These are phyloP conservation scores for Cistogaster globosa DNA, from an alignment of 2,888 invertebrate genomes.

Conservation along the genomic window DNA sequence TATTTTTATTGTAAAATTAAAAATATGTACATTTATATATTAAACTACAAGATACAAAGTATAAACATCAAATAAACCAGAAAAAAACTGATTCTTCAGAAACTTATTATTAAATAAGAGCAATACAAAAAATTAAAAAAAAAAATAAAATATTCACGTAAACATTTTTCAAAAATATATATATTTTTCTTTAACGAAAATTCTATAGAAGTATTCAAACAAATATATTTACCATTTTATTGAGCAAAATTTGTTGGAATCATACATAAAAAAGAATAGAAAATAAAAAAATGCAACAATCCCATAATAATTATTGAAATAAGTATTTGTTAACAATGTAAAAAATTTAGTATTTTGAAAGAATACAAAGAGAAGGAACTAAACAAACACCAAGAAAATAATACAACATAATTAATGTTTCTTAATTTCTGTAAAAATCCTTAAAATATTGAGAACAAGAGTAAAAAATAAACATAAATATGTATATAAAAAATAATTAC, in stretches of 20 bases:
- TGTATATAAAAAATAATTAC: background rate
- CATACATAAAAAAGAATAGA: slow-evolving; percentile 28
- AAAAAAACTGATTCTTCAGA: slow-evolving; percentile 4
- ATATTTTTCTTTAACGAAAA: background rate
- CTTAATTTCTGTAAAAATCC: slow-evolving; percentile 35
- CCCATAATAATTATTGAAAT: slow-evolving; percentile 25
- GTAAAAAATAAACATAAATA: slow-evolving; percentile 19
- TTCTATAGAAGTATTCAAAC: slow-evolving; percentile 27
- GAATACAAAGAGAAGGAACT: background rate
- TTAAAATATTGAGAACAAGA: slow-evolving; percentile 48
- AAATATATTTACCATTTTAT: slow-evolving; percentile 21
- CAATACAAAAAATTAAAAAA: background rate
- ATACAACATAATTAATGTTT: slow-evolving; percentile 14
- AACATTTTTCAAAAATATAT: slow-evolving; percentile 30
- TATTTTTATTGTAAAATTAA: slow-evolving; percentile 44
- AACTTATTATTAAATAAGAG: background rate
- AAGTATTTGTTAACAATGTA: slow-evolving; percentile 30
- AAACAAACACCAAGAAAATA: slow-evolving; percentile 25
- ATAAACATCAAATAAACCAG: slow-evolving; percentile 6
- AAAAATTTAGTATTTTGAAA: slow-evolving; percentile 49
- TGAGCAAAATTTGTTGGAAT: slow-evolving; percentile 21
- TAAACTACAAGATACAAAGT: slow-evolving; percentile 20
- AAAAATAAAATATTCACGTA: slow-evolving; percentile 7
- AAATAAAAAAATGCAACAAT: slow-evolving; percentile 30
- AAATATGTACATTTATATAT: slow-evolving; percentile 20